A percentile compares a stretch with the other conserved stretches of the same genome.
phyloP scores from a whole-genome alignment of 2,113 vertebrate genomes.

The Onychorhynchus coronatus region DNA sequence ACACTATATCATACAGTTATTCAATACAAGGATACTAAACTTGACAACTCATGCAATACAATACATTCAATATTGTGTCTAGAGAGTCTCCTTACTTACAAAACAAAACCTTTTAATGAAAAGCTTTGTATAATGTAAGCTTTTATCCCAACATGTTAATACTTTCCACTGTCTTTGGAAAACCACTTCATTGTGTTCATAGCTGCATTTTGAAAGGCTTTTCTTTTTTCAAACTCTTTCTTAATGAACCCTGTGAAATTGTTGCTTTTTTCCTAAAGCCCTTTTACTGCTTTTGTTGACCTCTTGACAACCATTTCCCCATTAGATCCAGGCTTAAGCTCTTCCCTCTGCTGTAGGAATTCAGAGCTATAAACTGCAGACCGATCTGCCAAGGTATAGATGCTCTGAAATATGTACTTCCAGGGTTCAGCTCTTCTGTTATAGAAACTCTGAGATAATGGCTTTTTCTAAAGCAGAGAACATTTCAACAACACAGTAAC shows the following conservation, averaged over 20 bases:
- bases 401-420: not conserved
- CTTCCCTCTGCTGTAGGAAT: not conserved
- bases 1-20: not conserved
- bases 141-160: not conserved
- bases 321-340: not conserved
- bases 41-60: not conserved
- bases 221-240: not conserved
- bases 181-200: not conserved
- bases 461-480: not conserved
- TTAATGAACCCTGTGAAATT: not conserved
- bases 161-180: not conserved
- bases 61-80: accelerated
- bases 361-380: not conserved
- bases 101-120: not conserved
- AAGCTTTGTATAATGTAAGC: not conserved
- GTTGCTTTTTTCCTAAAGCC: not conserved
- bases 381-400: not conserved
- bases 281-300: not conserved
- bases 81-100: not conserved
- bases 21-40: not conserved
- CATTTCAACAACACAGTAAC: not conserved
- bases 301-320: not conserved
- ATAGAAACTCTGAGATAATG: not conserved
- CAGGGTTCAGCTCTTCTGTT: not conserved
- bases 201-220: not conserved